These are phyloP conservation scores for Porites evermanni DNA, from an alignment of 92 coral and sea anemone species.

Conservation along the genomic window DNA sequence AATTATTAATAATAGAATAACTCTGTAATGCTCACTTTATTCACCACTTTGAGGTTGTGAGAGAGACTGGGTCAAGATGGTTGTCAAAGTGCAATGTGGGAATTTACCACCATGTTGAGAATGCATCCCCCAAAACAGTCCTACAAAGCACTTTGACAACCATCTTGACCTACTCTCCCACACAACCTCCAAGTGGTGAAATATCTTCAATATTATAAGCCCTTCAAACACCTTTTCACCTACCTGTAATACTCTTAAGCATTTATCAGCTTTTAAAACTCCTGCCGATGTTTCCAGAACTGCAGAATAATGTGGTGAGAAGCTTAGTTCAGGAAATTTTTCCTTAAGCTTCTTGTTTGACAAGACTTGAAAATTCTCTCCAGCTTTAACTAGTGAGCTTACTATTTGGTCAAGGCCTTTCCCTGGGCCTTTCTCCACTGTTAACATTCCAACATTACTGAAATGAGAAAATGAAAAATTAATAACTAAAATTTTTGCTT, in stretches of 20 bases:
- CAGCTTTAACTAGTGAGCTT: constrained; percentile 41
- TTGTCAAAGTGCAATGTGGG: no score
- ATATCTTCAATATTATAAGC: no score
- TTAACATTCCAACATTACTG: constrained; percentile 73
- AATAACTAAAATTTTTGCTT: no score
- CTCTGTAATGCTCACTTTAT: no score
- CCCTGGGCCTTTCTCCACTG: constrained; percentile 62
- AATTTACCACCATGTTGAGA: no score
- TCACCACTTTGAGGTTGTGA: no score
- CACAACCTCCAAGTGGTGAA: no score
- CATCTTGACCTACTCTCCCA: no score
- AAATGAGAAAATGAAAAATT: background rate
- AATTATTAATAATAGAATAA: no score
- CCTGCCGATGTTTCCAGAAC: constrained; percentile 72
- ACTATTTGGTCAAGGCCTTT: constrained; percentile 10
- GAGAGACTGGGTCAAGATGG: no score
- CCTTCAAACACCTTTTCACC: background rate
- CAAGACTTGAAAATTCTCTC: constrained; percentile 49
- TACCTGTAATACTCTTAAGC: constrained; percentile 74
- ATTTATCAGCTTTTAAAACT: constrained; percentile 78
- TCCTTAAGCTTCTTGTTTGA: constrained; percentile 49
- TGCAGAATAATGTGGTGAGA: constrained; percentile 54
- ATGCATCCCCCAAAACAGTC: no score
- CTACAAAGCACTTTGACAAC: no score
- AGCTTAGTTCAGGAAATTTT: constrained; percentile 60